Base-by-base conservation (phyloP, 2,888 invertebrate genomes). In the Drosophila phalerata region DNA sequence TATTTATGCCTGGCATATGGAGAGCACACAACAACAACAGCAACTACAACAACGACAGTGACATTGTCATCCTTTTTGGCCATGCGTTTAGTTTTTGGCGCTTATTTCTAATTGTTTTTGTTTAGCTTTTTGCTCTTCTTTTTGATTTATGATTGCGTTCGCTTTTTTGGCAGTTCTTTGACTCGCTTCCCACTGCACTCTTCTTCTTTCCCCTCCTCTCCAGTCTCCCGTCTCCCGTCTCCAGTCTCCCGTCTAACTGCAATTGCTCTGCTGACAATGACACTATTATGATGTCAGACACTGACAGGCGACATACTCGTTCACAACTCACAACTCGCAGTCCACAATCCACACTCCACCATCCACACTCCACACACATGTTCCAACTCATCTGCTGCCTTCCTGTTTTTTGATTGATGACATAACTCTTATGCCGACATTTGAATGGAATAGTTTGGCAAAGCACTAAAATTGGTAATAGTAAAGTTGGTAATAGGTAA, bases 1-100 rank as follows among this genome's bases (percentile, higher is more conserved):
- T 87, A 90, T 88, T 90, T 90, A 90, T 89, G 82, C 88, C 75
- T 51, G 69, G 66, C 83, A 88, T 83, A 90, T 89, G 81, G 83
- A 75, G 73, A 34, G 19, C 49, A 49, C 19, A 49, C 76, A 75
- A 42, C 42, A 11, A 40, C 40, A 17, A 40, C 40, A 22, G 4
- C 22, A 22, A 22, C 19, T 19, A 19, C 19, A 15, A 38, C 38
- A 9, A 38, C 15, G 55, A 78, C 64, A 38, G 8, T 45, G 58
- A 34, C 51, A 34, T 25, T 11, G 68, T 43, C 73, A 68, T 70
- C 77, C 75, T 30, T 68, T 49, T 30, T 68, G 49, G 52, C 52
- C 55, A 66, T 66, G 75, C 73, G 69, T 74, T 78, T 85, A 88
- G 83, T 80, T 80, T 85, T 81, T 81, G 69, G 67, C 73, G 81